These are phyloP conservation scores for Enteromius paludinosus DNA, from an alignment of 2,797 vertebrate species.

Conservation along the genomic window DNA sequence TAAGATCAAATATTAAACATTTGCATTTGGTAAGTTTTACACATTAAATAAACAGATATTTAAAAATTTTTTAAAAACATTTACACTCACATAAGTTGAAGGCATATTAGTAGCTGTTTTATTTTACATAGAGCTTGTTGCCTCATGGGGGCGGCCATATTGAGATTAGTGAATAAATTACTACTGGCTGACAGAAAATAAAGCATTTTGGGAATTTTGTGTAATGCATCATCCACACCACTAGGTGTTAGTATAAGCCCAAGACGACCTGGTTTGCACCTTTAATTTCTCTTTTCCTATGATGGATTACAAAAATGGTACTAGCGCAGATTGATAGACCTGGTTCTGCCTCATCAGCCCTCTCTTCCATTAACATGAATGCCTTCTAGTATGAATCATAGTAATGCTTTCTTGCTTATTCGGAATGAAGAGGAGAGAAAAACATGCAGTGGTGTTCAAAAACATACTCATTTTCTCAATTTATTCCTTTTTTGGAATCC, in stretches of 20 bases:
- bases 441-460: not conserved
- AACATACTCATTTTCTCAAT: conserved; percentile 7
- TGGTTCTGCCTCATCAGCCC: conserved; percentile 15
- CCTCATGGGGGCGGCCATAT: not conserved
- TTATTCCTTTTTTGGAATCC: not conserved
- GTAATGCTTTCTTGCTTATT: not conserved
- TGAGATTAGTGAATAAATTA: not conserved
- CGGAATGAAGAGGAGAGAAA: not conserved
- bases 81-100: not conserved
- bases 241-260: not conserved
- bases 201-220: not conserved
- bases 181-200: not conserved
- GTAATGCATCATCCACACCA: conserved; percentile 11
- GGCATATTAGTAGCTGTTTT: not conserved
- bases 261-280: not conserved
- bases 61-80: not conserved
- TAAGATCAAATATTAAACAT: conserved; percentile 8
- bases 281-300: not conserved
- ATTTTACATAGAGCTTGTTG: not conserved
- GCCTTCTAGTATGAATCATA: conserved; percentile 10
- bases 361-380: conserved; percentile 1
- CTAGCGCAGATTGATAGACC: not conserved
- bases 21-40: not conserved
- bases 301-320: conserved; percentile 3
- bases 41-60: not conserved